Evolutionary conservation across 35 echinoderm and acorn worm genomes (phyloP).

Genomic region (Patiria miniata): DNA sequence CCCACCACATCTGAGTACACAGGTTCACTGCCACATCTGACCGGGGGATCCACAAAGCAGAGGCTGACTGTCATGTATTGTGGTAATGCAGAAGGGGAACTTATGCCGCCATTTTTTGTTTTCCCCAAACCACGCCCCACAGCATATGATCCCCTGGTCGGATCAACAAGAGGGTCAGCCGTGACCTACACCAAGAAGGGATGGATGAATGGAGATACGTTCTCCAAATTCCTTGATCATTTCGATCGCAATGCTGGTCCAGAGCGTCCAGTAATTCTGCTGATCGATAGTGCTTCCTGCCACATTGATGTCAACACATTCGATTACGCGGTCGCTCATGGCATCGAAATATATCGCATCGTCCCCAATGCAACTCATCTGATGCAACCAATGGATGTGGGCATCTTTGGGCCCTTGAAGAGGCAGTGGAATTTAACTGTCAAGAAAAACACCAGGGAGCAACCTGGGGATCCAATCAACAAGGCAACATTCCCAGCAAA

Average conservation of each 20-base stretch:
- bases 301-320: conserved; percentile 11
- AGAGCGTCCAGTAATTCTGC: not conserved
- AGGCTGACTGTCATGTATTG: conserved; percentile 1
- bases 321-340: not conserved
- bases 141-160: not conserved
- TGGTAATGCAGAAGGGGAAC: conserved; percentile 6
- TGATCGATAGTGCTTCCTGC: not conserved
- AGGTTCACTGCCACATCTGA: not conserved
- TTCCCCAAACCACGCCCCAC: not conserved
- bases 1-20: not conserved
- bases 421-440: not conserved
- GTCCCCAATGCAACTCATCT: conserved; percentile 2
- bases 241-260: not conserved
- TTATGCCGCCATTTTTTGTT: not conserved
- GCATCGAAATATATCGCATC: too few relatives aligned
- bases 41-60: not conserved
- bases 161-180: not conserved
- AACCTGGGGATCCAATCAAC: not conserved
- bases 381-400: not conserved
- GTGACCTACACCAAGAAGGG: not conserved
- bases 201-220: not conserved
- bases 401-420: not conserved
- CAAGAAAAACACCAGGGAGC: not conserved
- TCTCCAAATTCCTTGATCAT: not conserved
- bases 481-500: conserved; percentile 3